These are phyloP conservation scores for Sylvicola cinctus DNA, from an alignment of 2,888 invertebrate genomes.

Conservation along the genomic window DNA sequence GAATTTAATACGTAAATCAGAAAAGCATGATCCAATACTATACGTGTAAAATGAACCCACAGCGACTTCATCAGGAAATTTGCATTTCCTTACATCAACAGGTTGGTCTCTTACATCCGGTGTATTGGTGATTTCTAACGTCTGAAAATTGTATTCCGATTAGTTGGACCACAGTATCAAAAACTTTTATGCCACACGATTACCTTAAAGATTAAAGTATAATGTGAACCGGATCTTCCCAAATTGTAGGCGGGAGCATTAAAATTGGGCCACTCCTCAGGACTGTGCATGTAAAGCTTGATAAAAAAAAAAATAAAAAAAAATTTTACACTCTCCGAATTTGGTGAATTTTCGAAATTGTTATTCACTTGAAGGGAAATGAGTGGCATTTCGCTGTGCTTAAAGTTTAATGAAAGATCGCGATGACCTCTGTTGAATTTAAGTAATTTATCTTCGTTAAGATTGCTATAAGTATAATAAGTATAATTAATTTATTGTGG, in stretches of 20 bases:
- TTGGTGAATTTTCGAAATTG: too few relatives aligned
- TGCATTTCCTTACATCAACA: conserved; percentile 14
- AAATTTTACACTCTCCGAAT: too few relatives aligned
- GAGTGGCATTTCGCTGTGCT: neutral
- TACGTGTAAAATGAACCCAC: neutral
- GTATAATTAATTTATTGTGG: too few relatives aligned
- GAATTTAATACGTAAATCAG: conserved; percentile 12
- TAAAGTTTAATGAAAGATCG: neutral
- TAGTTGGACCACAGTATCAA: neutral
- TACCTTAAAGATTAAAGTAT: too few relatives aligned
- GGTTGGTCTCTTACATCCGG: conserved; percentile 10
- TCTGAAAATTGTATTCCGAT: conserved; percentile 7
- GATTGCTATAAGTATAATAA: too few relatives aligned
- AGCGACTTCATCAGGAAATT: conserved; percentile 14
- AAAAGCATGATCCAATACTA: conserved; percentile 17
- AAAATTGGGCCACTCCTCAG: conserved; percentile 17
- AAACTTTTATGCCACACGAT: too few relatives aligned
- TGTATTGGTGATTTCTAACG: conserved; percentile 15
- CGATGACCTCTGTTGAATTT: neutral
- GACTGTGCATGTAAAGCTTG: conserved; percentile 17
- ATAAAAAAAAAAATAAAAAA: neutral
- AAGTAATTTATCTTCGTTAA: neutral
- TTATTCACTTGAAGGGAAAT: neutral
- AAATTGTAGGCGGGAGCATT: conserved; percentile 4
- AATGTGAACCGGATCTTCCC: too few relatives aligned